Base-by-base conservation (phyloP, 2,888 invertebrate genomes). In the Podotricha telesiphe region DNA sequence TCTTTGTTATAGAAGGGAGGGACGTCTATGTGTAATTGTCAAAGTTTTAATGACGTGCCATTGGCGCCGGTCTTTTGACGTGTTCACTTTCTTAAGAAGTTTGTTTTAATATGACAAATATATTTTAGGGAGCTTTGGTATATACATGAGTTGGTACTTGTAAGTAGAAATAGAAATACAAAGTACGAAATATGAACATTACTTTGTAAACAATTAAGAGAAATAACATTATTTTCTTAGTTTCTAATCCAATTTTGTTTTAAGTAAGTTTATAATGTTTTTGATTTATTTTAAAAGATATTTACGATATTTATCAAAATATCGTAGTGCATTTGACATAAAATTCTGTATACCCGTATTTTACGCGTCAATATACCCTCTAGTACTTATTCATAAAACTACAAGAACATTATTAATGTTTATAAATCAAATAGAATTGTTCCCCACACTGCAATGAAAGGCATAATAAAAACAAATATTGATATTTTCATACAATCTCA, bases 31-130 rank as follows among this genome's bases (percentile, higher is more conserved):
- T 65, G 72, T 70, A 69, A 74, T 74, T 73, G 72, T 69, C 67
- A 65, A 74, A 74, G 74, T 74, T 74, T 70, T 74, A 74, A 74
- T 67, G 72, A 74, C 67, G 68, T 66, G 53, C 66, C 59, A 66
- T 69, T 69, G 71, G 69, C 65, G 69, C 62, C 37, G 61, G 53
- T 66, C 66, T 58, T 65, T 68, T 58, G 71, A 69, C 56, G 71
- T 55, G 59, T 65, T 65, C 61, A 65, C 64, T 51, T 63, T 66
- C 71, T 68, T 66, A 56, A 68, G 63, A 71, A 66, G 45, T 61
- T 62, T 53, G 61, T 62, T 67, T 61, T 55, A 62, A 61, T 40
- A 40, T 42, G 34, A 55, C 47, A 62, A 37, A 51, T 34, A 45
- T 59, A 45, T 22, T 45, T 45, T 22, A 1, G 45, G 59, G 28